These are phyloP conservation scores for Hypsibius dujardini DNA, from an alignment of 1,140 invertebrate genomes.

Conservation along the genomic window DNA sequence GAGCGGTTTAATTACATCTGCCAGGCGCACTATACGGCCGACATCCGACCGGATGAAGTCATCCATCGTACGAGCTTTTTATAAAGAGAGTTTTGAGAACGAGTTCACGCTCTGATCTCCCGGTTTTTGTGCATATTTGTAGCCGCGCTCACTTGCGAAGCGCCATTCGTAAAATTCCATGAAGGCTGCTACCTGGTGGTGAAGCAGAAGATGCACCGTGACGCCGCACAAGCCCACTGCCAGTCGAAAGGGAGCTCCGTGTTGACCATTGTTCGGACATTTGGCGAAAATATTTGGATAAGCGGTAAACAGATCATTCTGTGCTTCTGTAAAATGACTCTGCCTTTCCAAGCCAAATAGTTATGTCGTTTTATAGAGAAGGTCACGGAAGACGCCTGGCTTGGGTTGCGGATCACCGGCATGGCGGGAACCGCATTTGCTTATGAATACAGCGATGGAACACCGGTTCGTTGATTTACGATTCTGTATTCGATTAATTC, in stretches of 20 bases:
- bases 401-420: neutral
- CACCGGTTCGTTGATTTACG: too few species aligned
- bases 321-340: too few species aligned
- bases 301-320: too few species aligned
- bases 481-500: too few species aligned
- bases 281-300: neutral
- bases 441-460: too few species aligned
- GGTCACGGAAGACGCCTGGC: neutral
- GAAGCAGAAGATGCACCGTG: neutral
- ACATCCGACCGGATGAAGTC: conserved; percentile 9
- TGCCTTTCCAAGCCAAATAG: too few species aligned
- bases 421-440: neutral
- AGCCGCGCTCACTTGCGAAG: neutral
- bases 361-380: neutral
- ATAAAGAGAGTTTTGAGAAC: too few species aligned
- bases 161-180: neutral
- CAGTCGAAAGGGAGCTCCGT: neutral
- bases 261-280: neutral
- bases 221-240: neutral
- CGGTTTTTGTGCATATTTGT: neutral
- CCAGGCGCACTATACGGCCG: neutral
- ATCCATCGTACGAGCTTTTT: too few species aligned
- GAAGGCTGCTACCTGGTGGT: neutral
- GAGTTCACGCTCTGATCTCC: neutral
- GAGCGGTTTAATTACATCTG: neutral